Evolutionary conservation across 2,113 vertebrate species (phyloP).

Genomic region (Peromyscus leucopus): DNA sequence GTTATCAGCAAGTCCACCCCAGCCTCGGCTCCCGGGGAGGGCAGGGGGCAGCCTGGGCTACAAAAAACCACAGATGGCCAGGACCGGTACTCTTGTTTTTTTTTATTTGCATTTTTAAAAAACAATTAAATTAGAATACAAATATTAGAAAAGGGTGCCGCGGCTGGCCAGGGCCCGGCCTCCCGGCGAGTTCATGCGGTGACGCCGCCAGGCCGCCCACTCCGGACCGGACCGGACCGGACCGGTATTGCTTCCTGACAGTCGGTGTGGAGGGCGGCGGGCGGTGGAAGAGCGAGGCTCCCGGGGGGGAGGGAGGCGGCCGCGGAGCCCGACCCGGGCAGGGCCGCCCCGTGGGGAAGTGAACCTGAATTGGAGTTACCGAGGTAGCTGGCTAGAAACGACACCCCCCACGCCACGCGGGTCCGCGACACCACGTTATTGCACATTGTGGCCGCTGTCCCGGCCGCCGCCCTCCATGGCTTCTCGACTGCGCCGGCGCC

Average conservation of each 20-base stretch:
- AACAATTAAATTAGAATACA: constrained; percentile 91
- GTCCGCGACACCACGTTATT: constrained; percentile 88
- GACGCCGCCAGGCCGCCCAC: background rate
- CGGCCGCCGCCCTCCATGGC: constrained; percentile 82
- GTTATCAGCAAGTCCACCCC: background rate
- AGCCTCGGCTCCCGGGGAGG: background rate
- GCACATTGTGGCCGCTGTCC: constrained; percentile 85
- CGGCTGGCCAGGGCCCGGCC: constrained; percentile 30
- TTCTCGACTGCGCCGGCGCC: constrained; percentile 83
- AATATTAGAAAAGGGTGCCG: constrained; percentile 85
- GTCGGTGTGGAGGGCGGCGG: background rate
- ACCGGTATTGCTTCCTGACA: constrained; percentile 85
- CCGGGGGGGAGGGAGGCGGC: background rate
- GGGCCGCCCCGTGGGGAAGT: constrained; percentile 80
- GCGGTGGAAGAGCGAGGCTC: constrained; percentile 68
- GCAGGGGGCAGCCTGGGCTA: background rate
- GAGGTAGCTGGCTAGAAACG: constrained; percentile 91
- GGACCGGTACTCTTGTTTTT: constrained; percentile 79
- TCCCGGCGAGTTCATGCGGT: constrained; percentile 70
- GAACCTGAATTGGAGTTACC: constrained; percentile 91
- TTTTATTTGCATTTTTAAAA: constrained; percentile 84
- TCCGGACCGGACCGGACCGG: constrained; percentile 77
- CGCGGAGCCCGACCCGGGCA: background rate
- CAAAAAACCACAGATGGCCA: constrained; percentile 42
- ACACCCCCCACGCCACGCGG: constrained; percentile 74